phyloP scores from a whole-genome alignment of 1,140 invertebrate species.

The Plectrocnemia conspersa region DNA sequence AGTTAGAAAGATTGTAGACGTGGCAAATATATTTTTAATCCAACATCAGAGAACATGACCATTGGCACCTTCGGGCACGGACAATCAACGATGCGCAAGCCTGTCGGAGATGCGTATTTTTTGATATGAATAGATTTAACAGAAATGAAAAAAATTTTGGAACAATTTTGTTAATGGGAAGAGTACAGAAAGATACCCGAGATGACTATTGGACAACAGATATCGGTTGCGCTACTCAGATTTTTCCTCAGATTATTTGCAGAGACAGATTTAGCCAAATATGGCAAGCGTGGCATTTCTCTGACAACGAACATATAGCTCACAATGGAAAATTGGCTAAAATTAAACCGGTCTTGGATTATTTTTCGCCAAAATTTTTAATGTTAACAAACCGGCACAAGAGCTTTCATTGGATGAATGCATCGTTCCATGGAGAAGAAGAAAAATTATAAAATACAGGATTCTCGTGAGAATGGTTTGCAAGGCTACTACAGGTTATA shows the following conservation, averaged over 20 bases:
- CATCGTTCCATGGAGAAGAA: slow-evolving; percentile 32
- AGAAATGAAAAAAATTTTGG: background rate
- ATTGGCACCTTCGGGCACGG: too few relatives aligned
- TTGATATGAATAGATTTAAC: background rate
- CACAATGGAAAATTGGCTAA: too few relatives aligned
- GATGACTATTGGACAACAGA: slow-evolving; percentile 2
- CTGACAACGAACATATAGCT: background rate
- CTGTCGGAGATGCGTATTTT: too few relatives aligned
- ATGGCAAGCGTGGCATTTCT: background rate
- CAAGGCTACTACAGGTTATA: slow-evolving; percentile 33
- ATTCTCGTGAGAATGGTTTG: slow-evolving; percentile 31
- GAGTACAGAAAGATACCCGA: slow-evolving; percentile 5
- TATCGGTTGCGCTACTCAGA: background rate
- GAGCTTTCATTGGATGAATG: slow-evolving; percentile 33
- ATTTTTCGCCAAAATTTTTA: slow-evolving; percentile 29
- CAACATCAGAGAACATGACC: too few relatives aligned
- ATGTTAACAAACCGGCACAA: slow-evolving; percentile 24
- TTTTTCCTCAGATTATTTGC: background rate
- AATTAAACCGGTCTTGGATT: slow-evolving; percentile 24
- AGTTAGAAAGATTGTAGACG: too few relatives aligned
- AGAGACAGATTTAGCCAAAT: background rate
- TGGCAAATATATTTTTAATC: too few relatives aligned
- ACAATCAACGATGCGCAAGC: too few relatives aligned
- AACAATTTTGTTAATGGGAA: background rate
- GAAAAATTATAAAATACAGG: slow-evolving; percentile 28